Evolutionary conservation across 2,113 vertebrate species (phyloP), one percentile per base, ranked within the genome.

Genomic region (Anolis sagrei): DNA sequence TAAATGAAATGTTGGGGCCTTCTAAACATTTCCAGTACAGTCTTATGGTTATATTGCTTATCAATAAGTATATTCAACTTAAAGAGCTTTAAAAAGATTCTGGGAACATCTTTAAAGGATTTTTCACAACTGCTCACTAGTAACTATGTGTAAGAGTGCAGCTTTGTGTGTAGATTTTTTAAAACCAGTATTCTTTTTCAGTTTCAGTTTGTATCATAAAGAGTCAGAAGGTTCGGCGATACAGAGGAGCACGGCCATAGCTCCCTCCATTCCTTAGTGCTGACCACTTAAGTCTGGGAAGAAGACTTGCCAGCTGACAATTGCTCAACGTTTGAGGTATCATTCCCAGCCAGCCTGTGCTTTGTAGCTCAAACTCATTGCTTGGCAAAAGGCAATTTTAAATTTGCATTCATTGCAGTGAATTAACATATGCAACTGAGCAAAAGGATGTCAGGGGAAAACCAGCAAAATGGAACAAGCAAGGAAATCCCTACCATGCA

Each of bases 311-410:
- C 32, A 78, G 27, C 23, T 69, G 64, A 70, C 80, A 58, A 32
- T 39, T 62, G 77, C 44, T 48, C 48, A 80, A 68, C n/a, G 72
- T 36, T 39, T 85, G 62, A 49, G 64, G 69, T 84, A 36, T 69
- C 36, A 32, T 85, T 39, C 16, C 75, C 48, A 78, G 34, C 64
- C 25, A 69, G 64, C 49, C 34, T 68, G 62, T 70, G 34, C 75
- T 77, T 69, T 78, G 32, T 54, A 36, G 68, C 68, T 54, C 83
- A 70, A 4, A 48, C 66, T 70, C 64, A 58, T 14, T n/a, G 8
- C 25, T 85, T 85, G 83, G 64, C 75, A 85, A 69, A 69, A 49
- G 25, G 11, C 48, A 51, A 68, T 29, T 69, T 69, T 85, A 70
- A 77, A 85, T 85, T 85, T 78, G 64, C 32, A 78, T 39, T 51